Percentiles rank a stretch among this genome's conserved stretches.
Conservation (phyloP, 2,888 invertebrate species). For the Venusia cambrica region DNA sequence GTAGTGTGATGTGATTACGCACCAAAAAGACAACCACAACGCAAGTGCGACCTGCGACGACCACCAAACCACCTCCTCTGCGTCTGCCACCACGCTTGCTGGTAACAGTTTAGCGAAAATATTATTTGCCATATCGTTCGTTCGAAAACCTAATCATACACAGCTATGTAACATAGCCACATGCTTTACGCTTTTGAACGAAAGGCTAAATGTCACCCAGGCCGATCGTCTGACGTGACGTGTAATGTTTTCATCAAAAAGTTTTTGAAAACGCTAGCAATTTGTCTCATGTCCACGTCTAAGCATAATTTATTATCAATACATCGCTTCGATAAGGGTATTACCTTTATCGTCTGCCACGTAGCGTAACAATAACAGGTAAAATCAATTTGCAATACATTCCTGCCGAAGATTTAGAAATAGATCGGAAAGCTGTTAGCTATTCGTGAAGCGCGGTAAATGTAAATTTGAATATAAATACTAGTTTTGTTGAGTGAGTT, state of each 20-base stretch:
- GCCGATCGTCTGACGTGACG: slow-evolving; percentile 34
- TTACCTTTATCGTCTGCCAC: slow-evolving; percentile 64
- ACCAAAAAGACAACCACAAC: no score
- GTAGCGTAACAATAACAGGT: slow-evolving; percentile 53
- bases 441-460: slow-evolving; percentile 24
- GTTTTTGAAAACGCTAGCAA: slow-evolving; percentile 53
- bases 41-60: no score
- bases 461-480: slow-evolving; percentile 21
- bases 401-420: slow-evolving; percentile 17
- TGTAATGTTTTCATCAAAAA: slow-evolving; percentile 42
- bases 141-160: no score
- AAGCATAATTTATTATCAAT: slow-evolving; percentile 47
- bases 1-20: no score
- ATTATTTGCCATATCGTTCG: no score
- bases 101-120: no score
- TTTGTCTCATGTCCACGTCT: slow-evolving; percentile 31
- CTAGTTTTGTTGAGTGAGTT: slow-evolving; percentile 22
- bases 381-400: slow-evolving; percentile 47
- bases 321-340: slow-evolving; percentile 53
- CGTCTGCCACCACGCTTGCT: no score
- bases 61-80: no score
- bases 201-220: slow-evolving; percentile 7
- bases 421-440: slow-evolving; percentile 11
- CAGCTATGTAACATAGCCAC: no score
- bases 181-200: slow-evolving; percentile 14